Evolutionary conservation across 2,888 invertebrate genomes (phyloP).

Genomic region (Drosophila diplacantha): DNA sequence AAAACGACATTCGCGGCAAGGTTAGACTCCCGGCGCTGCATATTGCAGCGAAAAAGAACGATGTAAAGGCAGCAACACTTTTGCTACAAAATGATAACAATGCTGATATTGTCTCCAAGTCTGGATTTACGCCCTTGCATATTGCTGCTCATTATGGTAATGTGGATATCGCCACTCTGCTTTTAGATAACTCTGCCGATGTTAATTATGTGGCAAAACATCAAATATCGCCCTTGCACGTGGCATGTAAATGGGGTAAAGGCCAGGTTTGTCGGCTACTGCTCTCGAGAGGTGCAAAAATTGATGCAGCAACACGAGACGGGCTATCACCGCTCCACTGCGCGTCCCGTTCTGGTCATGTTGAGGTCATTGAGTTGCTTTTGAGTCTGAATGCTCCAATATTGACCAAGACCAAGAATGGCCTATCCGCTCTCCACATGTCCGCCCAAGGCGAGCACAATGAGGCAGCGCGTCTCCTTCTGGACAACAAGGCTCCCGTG

Average conservation of each 20-base stretch:
- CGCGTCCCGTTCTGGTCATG: slow-evolving; percentile 97
- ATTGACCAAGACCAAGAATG: slow-evolving; percentile 96
- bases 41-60: slow-evolving; percentile 99
- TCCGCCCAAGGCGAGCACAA: slow-evolving; percentile 99
- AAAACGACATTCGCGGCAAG: slow-evolving; percentile 97
- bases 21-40: slow-evolving; percentile 97
- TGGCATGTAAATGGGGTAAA: slow-evolving; percentile 99
- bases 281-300: slow-evolving; percentile 91
- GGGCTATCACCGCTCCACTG: slow-evolving; percentile 98
- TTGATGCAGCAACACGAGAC: slow-evolving; percentile 95
- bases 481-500: slow-evolving; percentile 96
- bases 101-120: slow-evolving; percentile 97
- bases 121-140: slow-evolving; percentile 98
- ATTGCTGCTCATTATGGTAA: slow-evolving; percentile 99
- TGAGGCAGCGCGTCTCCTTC: slow-evolving; percentile 93
- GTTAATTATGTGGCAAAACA: slow-evolving; percentile 98
- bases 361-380: slow-evolving; percentile 93
- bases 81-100: slow-evolving; percentile 97
- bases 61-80: slow-evolving; percentile 95
- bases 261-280: slow-evolving; percentile 93
- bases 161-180: slow-evolving; percentile 92
- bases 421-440: slow-evolving; percentile 98
- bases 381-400: slow-evolving; percentile 94
- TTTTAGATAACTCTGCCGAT: slow-evolving; percentile 94
- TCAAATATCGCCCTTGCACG: slow-evolving; percentile 98